Conservation (phyloP, 2,113 vertebrate species). For the Crotalus helleri region DNA sequence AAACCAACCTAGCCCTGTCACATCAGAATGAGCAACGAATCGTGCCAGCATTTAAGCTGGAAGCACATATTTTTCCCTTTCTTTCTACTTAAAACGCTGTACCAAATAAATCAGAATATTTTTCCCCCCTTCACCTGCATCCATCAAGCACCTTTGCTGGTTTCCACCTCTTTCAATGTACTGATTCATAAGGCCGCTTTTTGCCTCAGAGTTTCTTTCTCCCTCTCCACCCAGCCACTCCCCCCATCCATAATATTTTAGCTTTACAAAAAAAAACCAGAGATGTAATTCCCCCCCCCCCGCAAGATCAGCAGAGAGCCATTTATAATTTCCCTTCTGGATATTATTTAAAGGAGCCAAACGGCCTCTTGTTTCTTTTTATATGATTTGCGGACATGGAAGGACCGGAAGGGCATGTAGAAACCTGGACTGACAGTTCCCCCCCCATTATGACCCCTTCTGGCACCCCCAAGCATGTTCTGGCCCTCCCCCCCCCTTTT, state of each 20-base stretch:
- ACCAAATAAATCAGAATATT: no score
- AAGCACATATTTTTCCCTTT: no score
- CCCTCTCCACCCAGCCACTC: not conserved
- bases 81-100: no score
- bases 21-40: no score
- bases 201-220: not conserved
- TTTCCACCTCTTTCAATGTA: not conserved
- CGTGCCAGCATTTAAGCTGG: no score
- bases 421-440: not conserved
- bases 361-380: not conserved
- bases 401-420: no score
- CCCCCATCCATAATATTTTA: not conserved
- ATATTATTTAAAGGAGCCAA: not conserved
- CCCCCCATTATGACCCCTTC: not conserved
- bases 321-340: not conserved
- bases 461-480: not conserved
- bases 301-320: not conserved
- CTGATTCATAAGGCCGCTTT: not conserved
- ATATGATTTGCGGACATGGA: not conserved
- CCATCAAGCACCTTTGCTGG: not conserved
- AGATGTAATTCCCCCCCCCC: accelerated
- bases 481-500: not conserved
- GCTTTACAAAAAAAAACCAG: not conserved
- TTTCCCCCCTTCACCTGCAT: not conserved
- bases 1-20: no score